Evolutionary conservation across 1,140 invertebrate genomes (phyloP), one percentile per base, ranked within the genome.

Genomic region (Steinernema khuongi): DNA sequence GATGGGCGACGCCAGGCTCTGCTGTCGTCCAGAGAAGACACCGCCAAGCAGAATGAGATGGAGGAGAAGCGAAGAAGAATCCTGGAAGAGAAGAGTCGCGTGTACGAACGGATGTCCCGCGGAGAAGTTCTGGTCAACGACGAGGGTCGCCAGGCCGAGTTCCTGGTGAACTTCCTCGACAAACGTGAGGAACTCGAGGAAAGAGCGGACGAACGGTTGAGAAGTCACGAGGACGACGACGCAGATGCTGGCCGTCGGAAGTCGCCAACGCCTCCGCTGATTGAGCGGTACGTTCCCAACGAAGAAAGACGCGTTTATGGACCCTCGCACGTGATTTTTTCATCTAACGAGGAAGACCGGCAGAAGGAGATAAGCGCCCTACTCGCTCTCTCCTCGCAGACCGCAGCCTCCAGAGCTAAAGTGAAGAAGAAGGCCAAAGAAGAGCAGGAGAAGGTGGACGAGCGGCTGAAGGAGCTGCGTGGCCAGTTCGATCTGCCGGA

Each of bases 261-360:
- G 50, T 60, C 50, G 4, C 50, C 50, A n/a, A 22, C 14, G 50
- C 11, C 4, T 11, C 50, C 50, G 14, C 22, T 60, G 7, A 22
- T 60, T 7, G 50, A 60, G 50, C 50, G 19, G 14, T 60, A 60
- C 22, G 22, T 60, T 11, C 7, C 50, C 22, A 17, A 17, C 26
- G 50, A 60, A 60, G 50, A 60, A 26, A 7, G 50, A 2, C 50
- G 50, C 19, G 50, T 60, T 60, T 60, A 60, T 26, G 50, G 50
- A 7, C 14, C 50, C 4, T 60, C 50, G 22, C 50, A 60, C 19
- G 50, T 60, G 4, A 14, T 60, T 22, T 60, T 60, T 22, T 60
- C 50, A 26, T n/a, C 14, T 11, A 22, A 60, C 22, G 50, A 60
- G 26, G 50, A 14, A 7, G 19, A 60, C 4, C 7, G 50, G 11